phyloP scores from a whole-genome alignment of 2,113 vertebrate genomes.

The Psephotus haematonotus region DNA sequence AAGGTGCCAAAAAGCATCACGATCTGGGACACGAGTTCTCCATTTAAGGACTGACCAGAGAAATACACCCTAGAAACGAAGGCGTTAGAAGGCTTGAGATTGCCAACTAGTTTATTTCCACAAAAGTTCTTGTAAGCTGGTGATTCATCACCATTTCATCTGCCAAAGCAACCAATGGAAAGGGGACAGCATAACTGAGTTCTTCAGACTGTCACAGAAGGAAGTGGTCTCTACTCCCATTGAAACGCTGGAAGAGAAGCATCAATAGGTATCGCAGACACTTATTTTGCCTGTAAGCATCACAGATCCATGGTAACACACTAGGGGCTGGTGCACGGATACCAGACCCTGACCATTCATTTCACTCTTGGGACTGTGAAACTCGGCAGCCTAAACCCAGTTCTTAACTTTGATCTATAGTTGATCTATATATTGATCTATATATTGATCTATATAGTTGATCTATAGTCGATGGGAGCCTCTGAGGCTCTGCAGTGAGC shows the following conservation, averaged over 20 bases:
- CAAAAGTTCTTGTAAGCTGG: not conserved
- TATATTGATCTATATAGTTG: no score
- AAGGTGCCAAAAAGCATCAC: not conserved
- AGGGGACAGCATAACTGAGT: not conserved
- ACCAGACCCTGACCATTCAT: fast-evolving
- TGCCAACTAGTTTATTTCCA: not conserved
- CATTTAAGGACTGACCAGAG: not conserved
- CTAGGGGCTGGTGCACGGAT: fast-evolving
- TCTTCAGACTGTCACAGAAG: not conserved
- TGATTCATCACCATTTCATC: not conserved
- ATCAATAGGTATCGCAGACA: fast-evolving
- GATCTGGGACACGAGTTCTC: not conserved
- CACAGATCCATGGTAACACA: fast-evolving
- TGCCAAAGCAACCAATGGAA: not conserved
- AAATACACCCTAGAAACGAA: not conserved
- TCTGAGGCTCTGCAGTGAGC: fast-evolving
- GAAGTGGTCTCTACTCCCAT: not conserved
- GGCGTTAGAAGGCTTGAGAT: not conserved
- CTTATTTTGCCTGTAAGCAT: not conserved
- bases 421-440: no score
- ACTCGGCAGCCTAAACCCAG: not conserved
- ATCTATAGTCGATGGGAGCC: not conserved
- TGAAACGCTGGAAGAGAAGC: not conserved
- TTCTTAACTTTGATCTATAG: not conserved
- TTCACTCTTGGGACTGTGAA: not conserved